Conservation (phyloP, 2,888 invertebrate genomes). For the Scaptomyza tumidula region DNA sequence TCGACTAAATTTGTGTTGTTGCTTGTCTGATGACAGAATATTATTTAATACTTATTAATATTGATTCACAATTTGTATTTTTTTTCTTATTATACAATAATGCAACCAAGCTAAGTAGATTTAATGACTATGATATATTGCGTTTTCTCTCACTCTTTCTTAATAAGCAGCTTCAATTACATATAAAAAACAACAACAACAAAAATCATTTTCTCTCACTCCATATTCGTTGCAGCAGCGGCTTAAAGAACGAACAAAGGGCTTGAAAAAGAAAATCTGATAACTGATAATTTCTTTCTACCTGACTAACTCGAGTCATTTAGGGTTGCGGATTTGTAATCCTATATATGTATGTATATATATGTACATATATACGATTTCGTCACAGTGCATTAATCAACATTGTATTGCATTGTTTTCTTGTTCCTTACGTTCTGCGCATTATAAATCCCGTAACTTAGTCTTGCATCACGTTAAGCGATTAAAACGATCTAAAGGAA, state of each 20-base stretch:
- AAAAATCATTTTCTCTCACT: not conserved
- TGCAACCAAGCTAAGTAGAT: slow-evolving; percentile 22
- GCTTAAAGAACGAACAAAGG: slow-evolving; percentile 35
- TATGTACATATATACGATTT: slow-evolving; percentile 30
- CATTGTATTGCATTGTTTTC: slow-evolving; percentile 40
- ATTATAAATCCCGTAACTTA: slow-evolving; percentile 16
- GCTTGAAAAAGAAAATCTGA: slow-evolving; percentile 38
- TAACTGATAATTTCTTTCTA: slow-evolving; percentile 53
- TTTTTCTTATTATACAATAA: slow-evolving; percentile 11
- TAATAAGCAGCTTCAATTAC: slow-evolving; percentile 17
- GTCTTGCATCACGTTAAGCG: slow-evolving; percentile 18
- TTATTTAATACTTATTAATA: not conserved
- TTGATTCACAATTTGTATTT: not conserved
- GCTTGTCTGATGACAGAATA: not conserved
- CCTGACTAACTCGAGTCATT: slow-evolving; percentile 42
- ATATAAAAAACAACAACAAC: not conserved
- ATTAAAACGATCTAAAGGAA: slow-evolving; percentile 14
- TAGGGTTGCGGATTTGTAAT: slow-evolving; percentile 35
- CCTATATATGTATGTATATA: not conserved
- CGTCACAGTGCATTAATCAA: slow-evolving; percentile 71
- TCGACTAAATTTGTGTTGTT: not conserved
- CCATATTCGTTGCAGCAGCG: slow-evolving; percentile 16
- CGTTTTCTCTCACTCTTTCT: not conserved
- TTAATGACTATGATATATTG: not conserved
- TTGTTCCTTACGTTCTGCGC: slow-evolving; percentile 15